These are phyloP conservation scores for Siniperca knerii DNA, from an alignment of 2,113 vertebrate genomes.

Conservation along the genomic window DNA sequence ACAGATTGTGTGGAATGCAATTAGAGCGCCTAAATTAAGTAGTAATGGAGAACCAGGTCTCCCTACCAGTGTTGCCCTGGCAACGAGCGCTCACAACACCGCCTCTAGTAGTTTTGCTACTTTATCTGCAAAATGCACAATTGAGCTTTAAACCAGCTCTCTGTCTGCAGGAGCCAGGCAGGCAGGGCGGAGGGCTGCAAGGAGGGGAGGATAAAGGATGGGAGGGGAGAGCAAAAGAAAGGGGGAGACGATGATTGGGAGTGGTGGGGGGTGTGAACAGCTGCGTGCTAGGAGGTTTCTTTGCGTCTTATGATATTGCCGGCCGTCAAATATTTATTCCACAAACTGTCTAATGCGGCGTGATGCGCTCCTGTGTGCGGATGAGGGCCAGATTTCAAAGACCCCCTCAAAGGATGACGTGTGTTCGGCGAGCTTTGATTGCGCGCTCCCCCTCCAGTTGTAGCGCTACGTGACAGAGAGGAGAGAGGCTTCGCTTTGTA, in stretches of 20 bases:
- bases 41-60: constrained; percentile 99
- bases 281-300: constrained; percentile 68
- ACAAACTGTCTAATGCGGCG: constrained; percentile 84
- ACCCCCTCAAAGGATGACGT: constrained; percentile 74
- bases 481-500: constrained; percentile 58
- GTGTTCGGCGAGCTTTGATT: constrained; percentile 77
- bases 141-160: constrained; percentile 98
- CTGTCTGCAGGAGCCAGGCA: constrained; percentile 93
- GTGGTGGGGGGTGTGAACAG: constrained; percentile 44
- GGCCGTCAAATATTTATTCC: constrained; percentile 92
- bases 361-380: constrained; percentile 66
- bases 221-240: constrained; percentile 5
- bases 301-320: constrained; percentile 91
- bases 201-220: constrained; percentile 46
- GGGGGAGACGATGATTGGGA: background rate
- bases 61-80: constrained; percentile 96
- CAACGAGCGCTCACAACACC: constrained; percentile 97
- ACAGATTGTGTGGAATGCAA: constrained; percentile 99
- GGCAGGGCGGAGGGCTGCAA: constrained; percentile 74
- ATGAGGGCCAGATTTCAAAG: constrained; percentile 78
- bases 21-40: constrained; percentile 99
- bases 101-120: constrained; percentile 99
- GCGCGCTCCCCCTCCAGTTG: constrained; percentile 59
- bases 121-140: constrained; percentile 99
- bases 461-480: constrained; percentile 49